Evolutionary conservation across 2,888 invertebrate species (phyloP), one percentile per base, ranked within the genome.

Genomic region (Beris morrisii): DNA sequence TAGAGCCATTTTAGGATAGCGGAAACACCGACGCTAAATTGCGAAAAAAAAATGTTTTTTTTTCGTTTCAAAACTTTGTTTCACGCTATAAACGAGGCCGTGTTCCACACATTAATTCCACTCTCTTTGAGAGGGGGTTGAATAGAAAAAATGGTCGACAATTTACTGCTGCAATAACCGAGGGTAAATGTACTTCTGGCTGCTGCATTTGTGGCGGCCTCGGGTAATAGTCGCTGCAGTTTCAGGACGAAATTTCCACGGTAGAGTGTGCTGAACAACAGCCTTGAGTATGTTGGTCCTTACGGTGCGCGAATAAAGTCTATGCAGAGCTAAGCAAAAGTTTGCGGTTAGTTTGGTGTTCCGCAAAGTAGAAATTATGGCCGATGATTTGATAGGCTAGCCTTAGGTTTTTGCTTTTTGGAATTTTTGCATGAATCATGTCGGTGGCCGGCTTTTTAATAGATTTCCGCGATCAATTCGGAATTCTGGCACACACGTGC

Each of bases 131-230:
- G 5, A n/a, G 22, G 22, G 22, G 22, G 22, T 22, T 22, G 22
- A 22, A 22, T 38, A 7, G 38, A 38, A 38, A 15, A 58, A 58
- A 58, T 22, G 38, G n/a, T 45, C 28, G 45, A 58, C 45, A 58
- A 58, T 58, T 58, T 58, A 58, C 58, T 58, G 31, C 45, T 58
- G 58, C 58, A 58, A 58, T 58, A 58, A 46, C 15, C 58, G 46
- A 58, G 58, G 45, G 58, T 58, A 58, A 58, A 58, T 58, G 58
- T 45, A 58, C 58, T 45, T 45, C n/a, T 45, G 11, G 45, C 31
- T 58, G 58, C 13, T 58, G 7, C 48, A 4, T 48, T 48, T 15
- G 12, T 15, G 48, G n/a, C 15, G 56, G 43, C 32, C 31, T 11
- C 31, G 5, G 13, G 53, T 9, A 53, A 22, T 13, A 11, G 22